These are phyloP conservation scores for Dipodomys spectabilis DNA, from an alignment of 2,113 vertebrate genomes.

Conservation along the genomic window DNA sequence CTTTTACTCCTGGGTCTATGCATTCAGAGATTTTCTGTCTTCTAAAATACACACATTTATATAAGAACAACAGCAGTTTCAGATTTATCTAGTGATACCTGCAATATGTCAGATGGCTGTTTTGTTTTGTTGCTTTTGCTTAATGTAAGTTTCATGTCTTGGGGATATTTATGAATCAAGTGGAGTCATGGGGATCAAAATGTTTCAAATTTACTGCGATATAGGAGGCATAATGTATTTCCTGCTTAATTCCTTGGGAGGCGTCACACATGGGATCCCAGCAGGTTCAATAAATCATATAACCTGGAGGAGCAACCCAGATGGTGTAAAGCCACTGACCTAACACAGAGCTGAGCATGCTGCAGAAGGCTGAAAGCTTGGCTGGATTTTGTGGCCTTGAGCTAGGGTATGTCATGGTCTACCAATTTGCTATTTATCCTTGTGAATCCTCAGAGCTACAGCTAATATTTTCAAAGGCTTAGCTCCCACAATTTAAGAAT, in stretches of 20 bases:
- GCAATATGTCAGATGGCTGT: neutral
- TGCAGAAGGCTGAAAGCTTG: neutral
- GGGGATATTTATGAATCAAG: neutral
- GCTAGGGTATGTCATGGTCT: conserved; percentile 44
- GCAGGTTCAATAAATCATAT: neutral
- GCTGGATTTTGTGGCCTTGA: neutral
- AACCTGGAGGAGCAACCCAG: neutral
- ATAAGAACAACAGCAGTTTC: conserved; percentile 10
- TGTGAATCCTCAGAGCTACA: conserved; percentile 64
- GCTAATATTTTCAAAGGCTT: conserved; percentile 73
- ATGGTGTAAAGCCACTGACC: conserved; percentile 35
- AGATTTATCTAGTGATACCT: neutral
- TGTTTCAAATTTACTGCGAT: conserved; percentile 9
- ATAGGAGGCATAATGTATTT: neutral
- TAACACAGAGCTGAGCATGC: neutral
- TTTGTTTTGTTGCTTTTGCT: neutral
- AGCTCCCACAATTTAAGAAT: conserved; percentile 67
- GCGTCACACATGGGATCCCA: conserved; percentile 47
- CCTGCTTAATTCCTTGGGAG: conserved; percentile 38
- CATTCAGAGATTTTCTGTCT: neutral
- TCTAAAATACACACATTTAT: neutral
- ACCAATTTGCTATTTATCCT: conserved; percentile 63
- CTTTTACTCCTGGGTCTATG: neutral
- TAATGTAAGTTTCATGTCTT: neutral
- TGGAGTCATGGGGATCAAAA: neutral